Conservation (phyloP, 2,113 vertebrate species). For the Ceyx melanurus region DNA sequence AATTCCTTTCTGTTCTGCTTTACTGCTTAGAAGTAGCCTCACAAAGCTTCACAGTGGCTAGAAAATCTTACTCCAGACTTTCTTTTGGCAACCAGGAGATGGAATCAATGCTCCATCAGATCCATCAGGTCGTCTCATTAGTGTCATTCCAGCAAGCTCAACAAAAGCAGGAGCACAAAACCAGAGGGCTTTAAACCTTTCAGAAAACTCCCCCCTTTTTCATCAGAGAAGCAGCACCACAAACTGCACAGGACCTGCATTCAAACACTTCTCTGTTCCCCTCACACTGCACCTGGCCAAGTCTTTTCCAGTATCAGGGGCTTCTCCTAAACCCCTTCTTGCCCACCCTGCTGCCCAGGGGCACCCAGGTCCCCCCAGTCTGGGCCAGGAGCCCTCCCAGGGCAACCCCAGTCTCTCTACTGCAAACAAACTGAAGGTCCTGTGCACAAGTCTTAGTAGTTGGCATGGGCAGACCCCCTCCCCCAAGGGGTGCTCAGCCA, state of each 20-base stretch:
- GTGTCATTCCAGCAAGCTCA: background rate
- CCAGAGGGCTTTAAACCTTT: background rate
- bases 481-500: background rate
- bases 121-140: background rate
- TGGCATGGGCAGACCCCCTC: rapidly evolving
- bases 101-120: constrained; percentile 23
- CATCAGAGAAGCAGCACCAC: background rate
- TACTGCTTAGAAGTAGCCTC: background rate
- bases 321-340: background rate
- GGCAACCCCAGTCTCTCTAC: background rate
- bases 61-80: background rate
- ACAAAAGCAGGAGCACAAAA: background rate
- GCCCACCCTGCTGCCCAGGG: background rate
- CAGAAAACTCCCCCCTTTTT: background rate
- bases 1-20: constrained; percentile 35
- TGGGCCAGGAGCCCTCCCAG: background rate
- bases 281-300: rapidly evolving
- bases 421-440: background rate
- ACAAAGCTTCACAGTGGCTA: background rate
- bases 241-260: background rate
- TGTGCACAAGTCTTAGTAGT: background rate
- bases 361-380: background rate
- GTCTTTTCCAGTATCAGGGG: background rate
- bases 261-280: background rate
- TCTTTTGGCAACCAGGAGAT: background rate